These are phyloP conservation scores for Mastomys coucha DNA, from an alignment of 2,113 vertebrate genomes.

Conservation along the genomic window DNA sequence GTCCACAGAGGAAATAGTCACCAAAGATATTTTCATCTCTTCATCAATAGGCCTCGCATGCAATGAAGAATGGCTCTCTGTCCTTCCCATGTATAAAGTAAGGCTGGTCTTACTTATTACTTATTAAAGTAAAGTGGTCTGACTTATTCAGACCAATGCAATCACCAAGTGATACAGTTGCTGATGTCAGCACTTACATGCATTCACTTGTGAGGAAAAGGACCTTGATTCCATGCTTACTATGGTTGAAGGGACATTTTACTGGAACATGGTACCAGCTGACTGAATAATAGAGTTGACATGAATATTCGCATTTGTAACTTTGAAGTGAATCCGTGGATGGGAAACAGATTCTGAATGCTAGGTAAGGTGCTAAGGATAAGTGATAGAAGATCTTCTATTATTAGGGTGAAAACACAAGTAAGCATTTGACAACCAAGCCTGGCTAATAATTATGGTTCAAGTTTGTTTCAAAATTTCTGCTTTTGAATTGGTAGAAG, in stretches of 20 bases:
- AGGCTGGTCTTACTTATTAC: too few species aligned
- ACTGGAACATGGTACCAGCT: neutral
- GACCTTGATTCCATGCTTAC: accelerated
- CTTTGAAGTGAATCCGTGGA: neutral
- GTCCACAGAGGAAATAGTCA: conserved; percentile 40
- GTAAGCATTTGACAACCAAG: neutral
- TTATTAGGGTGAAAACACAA: neutral
- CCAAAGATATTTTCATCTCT: neutral
- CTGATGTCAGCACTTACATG: neutral
- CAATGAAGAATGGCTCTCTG: neutral
- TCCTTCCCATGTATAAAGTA: neutral
- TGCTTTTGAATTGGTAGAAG: neutral
- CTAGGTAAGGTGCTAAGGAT: neutral
- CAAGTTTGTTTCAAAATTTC: neutral
- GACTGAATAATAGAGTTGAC: accelerated
- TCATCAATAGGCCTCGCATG: neutral
- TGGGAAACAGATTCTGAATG: neutral
- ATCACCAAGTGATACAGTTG: neutral
- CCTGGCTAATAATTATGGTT: neutral
- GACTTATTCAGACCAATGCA: neutral
- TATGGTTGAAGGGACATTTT: neutral
- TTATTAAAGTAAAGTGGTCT: too few species aligned
- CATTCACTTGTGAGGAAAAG: neutral
- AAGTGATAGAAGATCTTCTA: neutral
- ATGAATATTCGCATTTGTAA: neutral